These are phyloP conservation scores for Antedon bifida DNA, from an alignment of 35 echinoderm and acorn worm genomes.

Conservation along the genomic window DNA sequence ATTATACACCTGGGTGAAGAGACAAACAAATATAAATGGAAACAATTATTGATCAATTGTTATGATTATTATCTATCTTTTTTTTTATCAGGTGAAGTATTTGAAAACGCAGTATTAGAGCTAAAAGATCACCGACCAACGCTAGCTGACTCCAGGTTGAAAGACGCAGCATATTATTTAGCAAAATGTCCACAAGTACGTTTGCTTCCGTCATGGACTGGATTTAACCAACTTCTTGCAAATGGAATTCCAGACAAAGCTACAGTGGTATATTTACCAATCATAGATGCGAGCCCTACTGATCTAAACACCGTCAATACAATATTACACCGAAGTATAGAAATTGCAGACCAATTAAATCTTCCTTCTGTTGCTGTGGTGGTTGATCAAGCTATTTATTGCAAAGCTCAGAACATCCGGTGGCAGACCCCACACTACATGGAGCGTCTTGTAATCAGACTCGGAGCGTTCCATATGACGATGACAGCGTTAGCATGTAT, in stretches of 20 bases:
- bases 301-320: neutral
- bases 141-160: no score
- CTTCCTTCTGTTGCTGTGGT: slow-evolving; percentile 30
- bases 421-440: slow-evolving; percentile 21
- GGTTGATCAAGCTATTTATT: slow-evolving; percentile 51
- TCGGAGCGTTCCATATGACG: slow-evolving; percentile 32
- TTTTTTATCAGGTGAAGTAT: no score
- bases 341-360: neutral
- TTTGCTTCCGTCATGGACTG: slow-evolving; percentile 38
- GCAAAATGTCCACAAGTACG: no score
- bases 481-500: slow-evolving; percentile 27
- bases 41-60: no score
- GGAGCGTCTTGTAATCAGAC: slow-evolving; percentile 15
- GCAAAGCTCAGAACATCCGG: slow-evolving; percentile 47
- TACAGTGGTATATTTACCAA: neutral
- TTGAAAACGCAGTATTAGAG: no score
- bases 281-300: neutral
- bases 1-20: no score
- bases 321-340: neutral
- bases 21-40: no score
- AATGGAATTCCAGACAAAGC: neutral
- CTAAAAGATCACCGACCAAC: no score
- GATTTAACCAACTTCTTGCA: slow-evolving; percentile 20
- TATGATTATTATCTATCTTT: no score
- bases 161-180: no score